phyloP scores from a whole-genome alignment of 2,888 invertebrate species.

The Caenorhabditis macrosperma region DNA sequence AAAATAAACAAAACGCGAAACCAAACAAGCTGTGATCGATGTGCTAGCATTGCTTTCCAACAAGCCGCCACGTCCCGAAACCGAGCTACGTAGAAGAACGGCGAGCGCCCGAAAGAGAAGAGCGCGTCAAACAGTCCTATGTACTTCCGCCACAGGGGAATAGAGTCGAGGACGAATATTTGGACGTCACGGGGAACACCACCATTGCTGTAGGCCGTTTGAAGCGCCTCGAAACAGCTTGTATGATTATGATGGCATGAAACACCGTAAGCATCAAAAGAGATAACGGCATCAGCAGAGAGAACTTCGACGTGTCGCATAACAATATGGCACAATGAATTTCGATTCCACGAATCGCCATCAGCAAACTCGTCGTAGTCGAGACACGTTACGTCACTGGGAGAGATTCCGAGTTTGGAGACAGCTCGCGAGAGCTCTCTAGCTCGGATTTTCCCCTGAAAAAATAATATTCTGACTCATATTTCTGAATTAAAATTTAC shows the following conservation, averaged over 20 bases:
- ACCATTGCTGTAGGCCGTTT: constrained; percentile 68
- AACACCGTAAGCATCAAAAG: constrained; percentile 94
- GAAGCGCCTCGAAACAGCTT: constrained; percentile 72
- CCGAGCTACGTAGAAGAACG: constrained; percentile 76
- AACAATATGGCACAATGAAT: constrained; percentile 57
- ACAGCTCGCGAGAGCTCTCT: constrained; percentile 90
- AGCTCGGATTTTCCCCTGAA: constrained; percentile 84
- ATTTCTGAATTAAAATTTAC: constrained; percentile 29
- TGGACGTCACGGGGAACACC: constrained; percentile 71
- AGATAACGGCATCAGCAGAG: constrained; percentile 84
- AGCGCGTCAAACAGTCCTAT: constrained; percentile 80
- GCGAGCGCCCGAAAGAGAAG: constrained; percentile 73
- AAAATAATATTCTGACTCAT: constrained; percentile 8
- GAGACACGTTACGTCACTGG: constrained; percentile 86
- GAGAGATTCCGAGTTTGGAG: constrained; percentile 87
- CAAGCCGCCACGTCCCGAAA: constrained; percentile 68
- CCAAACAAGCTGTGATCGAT: constrained; percentile 95
- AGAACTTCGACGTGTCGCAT: constrained; percentile 67
- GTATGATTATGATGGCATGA: constrained; percentile 93
- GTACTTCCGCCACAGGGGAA: constrained; percentile 80
- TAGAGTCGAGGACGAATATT: constrained; percentile 78
- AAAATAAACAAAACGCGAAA: constrained; percentile 90
- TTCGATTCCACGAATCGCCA: constrained; percentile 82
- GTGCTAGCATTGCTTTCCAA: constrained; percentile 74
- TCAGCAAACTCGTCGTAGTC: constrained; percentile 86